Percentiles rank a stretch among this genome's conserved stretches.
Conservation (phyloP, 2,888 invertebrate species). For the Lydus trimaculatus region DNA sequence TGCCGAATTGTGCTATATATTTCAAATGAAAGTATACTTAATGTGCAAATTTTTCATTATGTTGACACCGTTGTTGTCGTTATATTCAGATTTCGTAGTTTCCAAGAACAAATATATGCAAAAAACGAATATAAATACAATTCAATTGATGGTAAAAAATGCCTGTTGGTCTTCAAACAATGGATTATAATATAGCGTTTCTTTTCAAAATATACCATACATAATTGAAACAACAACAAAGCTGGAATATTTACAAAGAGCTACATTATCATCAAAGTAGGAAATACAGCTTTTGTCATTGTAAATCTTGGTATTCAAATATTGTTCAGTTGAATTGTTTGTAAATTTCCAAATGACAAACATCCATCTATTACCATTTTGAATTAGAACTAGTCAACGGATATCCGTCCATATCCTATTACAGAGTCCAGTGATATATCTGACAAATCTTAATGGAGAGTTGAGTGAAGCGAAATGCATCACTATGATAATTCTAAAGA, state of each 20-base stretch:
- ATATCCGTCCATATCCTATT: constrained; percentile 4
- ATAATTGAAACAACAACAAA: too few species aligned
- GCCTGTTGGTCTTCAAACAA: neutral
- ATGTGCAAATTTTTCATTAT: constrained; percentile 8
- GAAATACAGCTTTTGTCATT: too few species aligned
- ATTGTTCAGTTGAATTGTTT: neutral
- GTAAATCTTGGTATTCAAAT: too few species aligned
- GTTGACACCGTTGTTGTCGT: neutral
- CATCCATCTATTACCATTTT: neutral
- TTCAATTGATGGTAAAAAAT: neutral
- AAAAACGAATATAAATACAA: too few species aligned
- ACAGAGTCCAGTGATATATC: neutral
- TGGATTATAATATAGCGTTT: too few species aligned
- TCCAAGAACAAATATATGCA: too few species aligned
- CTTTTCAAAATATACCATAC: neutral
- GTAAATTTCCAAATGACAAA: neutral
- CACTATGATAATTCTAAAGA: neutral
- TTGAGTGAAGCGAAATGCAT: neutral
- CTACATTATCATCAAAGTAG: neutral
- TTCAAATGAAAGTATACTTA: neutral
- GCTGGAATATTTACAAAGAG: too few species aligned
- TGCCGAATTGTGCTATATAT: neutral
- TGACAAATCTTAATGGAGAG: constrained; percentile 4
- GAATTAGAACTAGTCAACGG: neutral
- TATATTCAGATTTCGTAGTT: neutral